These are phyloP conservation scores for Argentina silus DNA, from an alignment of 2,797 vertebrate species.

Conservation along the genomic window DNA sequence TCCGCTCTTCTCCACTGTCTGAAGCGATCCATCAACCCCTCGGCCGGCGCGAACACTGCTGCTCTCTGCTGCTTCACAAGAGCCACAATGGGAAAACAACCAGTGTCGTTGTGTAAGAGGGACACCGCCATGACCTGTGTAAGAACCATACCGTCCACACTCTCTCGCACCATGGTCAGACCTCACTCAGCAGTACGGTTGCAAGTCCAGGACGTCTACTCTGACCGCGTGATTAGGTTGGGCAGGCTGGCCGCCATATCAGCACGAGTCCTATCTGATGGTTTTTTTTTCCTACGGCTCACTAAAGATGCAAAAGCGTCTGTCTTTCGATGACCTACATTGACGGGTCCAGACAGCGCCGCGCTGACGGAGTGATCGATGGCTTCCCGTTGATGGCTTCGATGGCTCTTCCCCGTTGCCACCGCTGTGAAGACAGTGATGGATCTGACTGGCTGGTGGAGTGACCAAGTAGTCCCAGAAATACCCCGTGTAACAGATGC, in stretches of 20 bases:
- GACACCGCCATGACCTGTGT: not conserved
- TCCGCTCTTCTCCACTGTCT: not conserved
- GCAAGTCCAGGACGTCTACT: too few species aligned
- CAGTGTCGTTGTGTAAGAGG: not conserved
- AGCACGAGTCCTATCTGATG: not conserved
- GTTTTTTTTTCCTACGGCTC: not conserved
- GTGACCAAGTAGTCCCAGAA: not conserved
- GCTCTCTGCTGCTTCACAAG: not conserved
- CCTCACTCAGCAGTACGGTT: too few species aligned
- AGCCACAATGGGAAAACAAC: not conserved
- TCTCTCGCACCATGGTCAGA: too few species aligned
- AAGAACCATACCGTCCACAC: too few species aligned
- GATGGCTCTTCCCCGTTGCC: not conserved
- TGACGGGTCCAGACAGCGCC: not conserved
- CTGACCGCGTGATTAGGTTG: too few species aligned
- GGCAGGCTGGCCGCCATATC: too few species aligned
- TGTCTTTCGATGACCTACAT: conserved; percentile 28
- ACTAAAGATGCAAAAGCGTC: conserved; percentile 9
- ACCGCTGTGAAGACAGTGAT: conserved; percentile 49
- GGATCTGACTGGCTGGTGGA: conserved; percentile 17
- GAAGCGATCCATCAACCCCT: not conserved
- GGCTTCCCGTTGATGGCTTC: conserved; percentile 55
- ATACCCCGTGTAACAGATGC: not conserved
- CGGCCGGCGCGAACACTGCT: not conserved
- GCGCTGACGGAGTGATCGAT: conserved; percentile 36